phyloP scores from a whole-genome alignment of 2,797 vertebrate species.

The Ambastaia sidthimunki region DNA sequence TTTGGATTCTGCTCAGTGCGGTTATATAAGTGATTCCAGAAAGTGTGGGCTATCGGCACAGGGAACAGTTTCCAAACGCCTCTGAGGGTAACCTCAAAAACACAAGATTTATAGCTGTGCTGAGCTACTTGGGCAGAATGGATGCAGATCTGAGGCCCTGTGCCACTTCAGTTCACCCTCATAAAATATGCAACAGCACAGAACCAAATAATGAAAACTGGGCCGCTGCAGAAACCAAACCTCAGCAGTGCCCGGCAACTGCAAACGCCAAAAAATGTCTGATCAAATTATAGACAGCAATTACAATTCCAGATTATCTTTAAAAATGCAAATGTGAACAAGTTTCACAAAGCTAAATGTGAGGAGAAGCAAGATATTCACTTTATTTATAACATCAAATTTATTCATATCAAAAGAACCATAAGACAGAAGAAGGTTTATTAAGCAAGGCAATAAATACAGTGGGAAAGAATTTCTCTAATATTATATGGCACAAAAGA shows the following conservation, averaged over 20 bases:
- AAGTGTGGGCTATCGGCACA: slow-evolving; percentile 52
- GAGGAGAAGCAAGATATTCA: slow-evolving; percentile 66
- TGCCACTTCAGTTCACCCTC: slow-evolving; percentile 48
- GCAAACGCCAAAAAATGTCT: slow-evolving; percentile 17
- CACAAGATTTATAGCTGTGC: slow-evolving; percentile 58
- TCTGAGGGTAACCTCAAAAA: slow-evolving; percentile 59
- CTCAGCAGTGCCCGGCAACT: slow-evolving; percentile 31
- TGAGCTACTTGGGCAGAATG: slow-evolving; percentile 46
- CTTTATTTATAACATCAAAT: slow-evolving; percentile 83
- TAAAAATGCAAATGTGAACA: not conserved
- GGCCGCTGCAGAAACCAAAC: slow-evolving; percentile 22
- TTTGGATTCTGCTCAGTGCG: slow-evolving; percentile 46
- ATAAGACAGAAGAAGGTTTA: slow-evolving; percentile 81
- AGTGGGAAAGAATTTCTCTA: slow-evolving; percentile 68
- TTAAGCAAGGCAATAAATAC: slow-evolving; percentile 94
- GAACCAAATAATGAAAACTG: slow-evolving; percentile 49
- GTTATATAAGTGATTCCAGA: slow-evolving; percentile 63
- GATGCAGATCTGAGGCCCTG: slow-evolving; percentile 45
- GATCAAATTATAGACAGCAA: not conserved
- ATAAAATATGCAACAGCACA: slow-evolving; percentile 46
- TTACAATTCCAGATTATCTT: too few relatives aligned
- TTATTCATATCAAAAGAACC: slow-evolving; percentile 89
- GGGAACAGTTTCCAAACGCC: slow-evolving; percentile 51
- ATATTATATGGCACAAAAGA: slow-evolving; percentile 80
- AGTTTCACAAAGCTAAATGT: not conserved